Percentiles rank a stretch among this genome's conserved stretches.
Evolutionary conservation across 2,888 invertebrate species (phyloP).

Genomic region (Exephanes ischioxanthus): DNA sequence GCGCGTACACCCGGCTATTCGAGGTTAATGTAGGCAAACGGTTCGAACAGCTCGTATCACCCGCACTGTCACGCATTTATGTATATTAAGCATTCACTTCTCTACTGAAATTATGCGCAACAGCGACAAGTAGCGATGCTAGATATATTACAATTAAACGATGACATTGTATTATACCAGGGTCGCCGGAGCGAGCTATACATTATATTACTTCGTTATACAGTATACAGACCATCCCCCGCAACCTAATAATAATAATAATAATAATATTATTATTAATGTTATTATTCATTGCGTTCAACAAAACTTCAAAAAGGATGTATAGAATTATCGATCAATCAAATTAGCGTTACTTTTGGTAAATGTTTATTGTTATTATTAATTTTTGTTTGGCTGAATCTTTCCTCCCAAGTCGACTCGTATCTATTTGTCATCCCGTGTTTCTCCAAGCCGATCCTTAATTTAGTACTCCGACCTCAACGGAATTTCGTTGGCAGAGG

Average conservation of each 20-base stretch:
- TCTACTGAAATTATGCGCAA: conserved; percentile 7
- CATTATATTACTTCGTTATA: too few relatives aligned
- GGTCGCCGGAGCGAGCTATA: too few relatives aligned
- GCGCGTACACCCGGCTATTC: not conserved
- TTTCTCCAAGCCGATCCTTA: conserved; percentile 2
- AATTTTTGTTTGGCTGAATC: not conserved
- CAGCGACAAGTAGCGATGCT: too few relatives aligned
- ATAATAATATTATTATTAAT: not conserved
- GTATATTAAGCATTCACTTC: conserved; percentile 8
- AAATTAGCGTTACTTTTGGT: not conserved
- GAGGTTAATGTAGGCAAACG: not conserved
- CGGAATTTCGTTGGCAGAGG: conserved; percentile 45
- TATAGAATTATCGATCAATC: not conserved
- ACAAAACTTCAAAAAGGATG: not conserved
- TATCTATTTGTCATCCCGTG: not conserved
- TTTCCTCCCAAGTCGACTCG: not conserved
- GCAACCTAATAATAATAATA: too few relatives aligned
- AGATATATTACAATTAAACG: too few relatives aligned
- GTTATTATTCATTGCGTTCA: not conserved
- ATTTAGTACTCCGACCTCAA: conserved; percentile 39
- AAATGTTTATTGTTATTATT: not conserved
- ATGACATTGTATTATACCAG: too few relatives aligned
- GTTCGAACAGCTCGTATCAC: not conserved
- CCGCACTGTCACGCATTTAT: not conserved
- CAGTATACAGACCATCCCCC: too few relatives aligned